phyloP scores from a whole-genome alignment of 30 jellyfish, hydroid and myxozoan species.

The Hydractinia echinata region DNA sequence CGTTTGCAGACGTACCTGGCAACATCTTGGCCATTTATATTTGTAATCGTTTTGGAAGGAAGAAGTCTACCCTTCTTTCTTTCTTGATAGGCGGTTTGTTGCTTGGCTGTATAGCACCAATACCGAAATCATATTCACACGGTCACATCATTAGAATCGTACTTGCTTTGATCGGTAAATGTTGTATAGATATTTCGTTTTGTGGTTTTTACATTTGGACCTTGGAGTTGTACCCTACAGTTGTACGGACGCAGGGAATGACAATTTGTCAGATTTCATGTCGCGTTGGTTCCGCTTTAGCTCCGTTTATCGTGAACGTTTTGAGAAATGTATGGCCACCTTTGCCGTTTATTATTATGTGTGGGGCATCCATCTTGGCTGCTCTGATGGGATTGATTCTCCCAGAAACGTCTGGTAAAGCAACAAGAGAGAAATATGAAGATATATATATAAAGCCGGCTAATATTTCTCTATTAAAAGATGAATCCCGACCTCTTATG shows the following conservation, averaged over 20 bases:
- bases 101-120: not conserved
- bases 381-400: not conserved
- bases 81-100: not conserved
- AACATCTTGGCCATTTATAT: not conserved
- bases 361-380: not conserved
- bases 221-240: constrained; percentile 15
- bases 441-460: not conserved
- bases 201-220: constrained; percentile 1
- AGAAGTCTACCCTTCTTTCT: not conserved
- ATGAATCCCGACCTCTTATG: too few species aligned
- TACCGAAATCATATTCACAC: not conserved
- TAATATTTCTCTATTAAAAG: too few species aligned
- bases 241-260: constrained; percentile 16
- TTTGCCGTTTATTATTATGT: constrained; percentile 7
- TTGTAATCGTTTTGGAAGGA: not conserved
- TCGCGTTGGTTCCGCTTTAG: constrained; percentile 9
- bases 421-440: constrained; percentile 20
- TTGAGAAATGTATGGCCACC: not conserved
- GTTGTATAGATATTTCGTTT: not conserved
- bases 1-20: constrained; percentile 22
- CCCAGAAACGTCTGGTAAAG: not conserved
- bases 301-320: not conserved
- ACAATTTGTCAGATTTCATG: constrained; percentile 4
- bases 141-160: not conserved
- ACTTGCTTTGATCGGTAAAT: not conserved